Evolutionary conservation across 2,113 vertebrate species (phyloP).

Genomic region (Sapajus apella): DNA sequence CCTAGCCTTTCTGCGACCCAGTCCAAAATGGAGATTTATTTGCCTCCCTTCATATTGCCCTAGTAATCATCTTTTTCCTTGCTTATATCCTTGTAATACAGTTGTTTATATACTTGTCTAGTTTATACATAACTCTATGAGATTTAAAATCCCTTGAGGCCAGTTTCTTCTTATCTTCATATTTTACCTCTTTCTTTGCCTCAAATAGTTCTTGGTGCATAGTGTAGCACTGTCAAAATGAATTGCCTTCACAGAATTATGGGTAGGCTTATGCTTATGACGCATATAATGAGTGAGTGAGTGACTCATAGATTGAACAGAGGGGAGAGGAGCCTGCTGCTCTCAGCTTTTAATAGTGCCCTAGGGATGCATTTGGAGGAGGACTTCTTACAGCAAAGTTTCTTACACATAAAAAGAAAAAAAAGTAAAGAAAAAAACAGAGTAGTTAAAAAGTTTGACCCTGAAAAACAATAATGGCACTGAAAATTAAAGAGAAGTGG

Average conservation of each 20-base stretch:
- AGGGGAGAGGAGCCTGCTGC: not conserved
- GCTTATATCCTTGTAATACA: not conserved
- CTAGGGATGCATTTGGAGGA: constrained; percentile 54
- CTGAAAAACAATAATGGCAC: not conserved
- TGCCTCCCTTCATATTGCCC: not conserved
- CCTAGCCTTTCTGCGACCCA: not conserved
- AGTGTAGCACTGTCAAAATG: not conserved
- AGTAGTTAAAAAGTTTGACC: constrained; percentile 50
- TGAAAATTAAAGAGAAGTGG: not conserved
- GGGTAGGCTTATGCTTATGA: not conserved
- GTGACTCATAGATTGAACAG: constrained; percentile 5
- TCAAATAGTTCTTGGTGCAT: not conserved
- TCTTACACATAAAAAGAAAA: constrained; percentile 13
- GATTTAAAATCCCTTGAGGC: not conserved
- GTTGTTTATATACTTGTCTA: not conserved
- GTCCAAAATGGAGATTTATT: not conserved
- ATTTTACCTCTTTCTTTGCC: not conserved
- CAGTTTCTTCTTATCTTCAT: not conserved
- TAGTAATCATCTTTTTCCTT: not conserved
- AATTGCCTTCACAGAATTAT: constrained; percentile 12
- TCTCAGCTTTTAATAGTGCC: constrained; percentile 47
- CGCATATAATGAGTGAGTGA: not conserved
- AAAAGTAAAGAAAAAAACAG: constrained; percentile 1
- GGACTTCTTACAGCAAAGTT: constrained; percentile 31
- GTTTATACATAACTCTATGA: not conserved